A percentile compares a stretch with the other conserved stretches of the same genome.
These are phyloP conservation scores for Danionella cerebrum DNA, from an alignment of 2,113 vertebrate species.

Conservation along the genomic window DNA sequence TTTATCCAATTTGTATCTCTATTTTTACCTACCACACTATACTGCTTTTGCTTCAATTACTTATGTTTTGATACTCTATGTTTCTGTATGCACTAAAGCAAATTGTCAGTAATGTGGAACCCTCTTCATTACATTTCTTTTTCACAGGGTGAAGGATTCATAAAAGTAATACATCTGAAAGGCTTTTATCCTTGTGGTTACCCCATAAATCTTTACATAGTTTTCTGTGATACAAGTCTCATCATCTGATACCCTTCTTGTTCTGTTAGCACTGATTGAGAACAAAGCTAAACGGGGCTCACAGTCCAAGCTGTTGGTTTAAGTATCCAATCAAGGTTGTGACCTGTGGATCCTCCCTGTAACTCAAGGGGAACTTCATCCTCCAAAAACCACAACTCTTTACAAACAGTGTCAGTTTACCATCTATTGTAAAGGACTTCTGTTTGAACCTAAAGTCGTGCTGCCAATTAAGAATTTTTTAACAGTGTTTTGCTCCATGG, in stretches of 20 bases:
- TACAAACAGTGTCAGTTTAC: slow-evolving; percentile 6
- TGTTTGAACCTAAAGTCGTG: not conserved
- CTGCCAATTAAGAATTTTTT: not conserved
- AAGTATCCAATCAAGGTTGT: slow-evolving; percentile 11
- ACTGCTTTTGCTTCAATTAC: no score
- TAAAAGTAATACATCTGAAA: not conserved
- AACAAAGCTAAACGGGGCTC: slow-evolving; percentile 7
- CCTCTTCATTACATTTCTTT: not conserved
- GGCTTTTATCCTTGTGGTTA: not conserved
- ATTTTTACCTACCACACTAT: no score
- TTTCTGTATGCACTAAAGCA: no score
- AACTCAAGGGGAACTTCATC: not conserved
- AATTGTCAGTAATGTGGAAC: no score
- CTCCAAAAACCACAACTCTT: not conserved
- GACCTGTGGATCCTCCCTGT: slow-evolving; percentile 2
- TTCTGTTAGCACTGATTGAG: not conserved
- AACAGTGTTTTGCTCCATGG: not conserved
- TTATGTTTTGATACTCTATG: no score
- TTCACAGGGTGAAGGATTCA: not conserved
- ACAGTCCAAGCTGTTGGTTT: not conserved
- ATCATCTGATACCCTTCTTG: not conserved
- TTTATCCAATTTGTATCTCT: no score
- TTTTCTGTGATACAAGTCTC: not conserved
- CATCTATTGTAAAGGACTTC: not conserved
- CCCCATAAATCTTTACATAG: not conserved